These are phyloP conservation scores for Hydrozoanthus gracilis DNA, from an alignment of 92 coral and sea anemone genomes.

Conservation along the genomic window DNA sequence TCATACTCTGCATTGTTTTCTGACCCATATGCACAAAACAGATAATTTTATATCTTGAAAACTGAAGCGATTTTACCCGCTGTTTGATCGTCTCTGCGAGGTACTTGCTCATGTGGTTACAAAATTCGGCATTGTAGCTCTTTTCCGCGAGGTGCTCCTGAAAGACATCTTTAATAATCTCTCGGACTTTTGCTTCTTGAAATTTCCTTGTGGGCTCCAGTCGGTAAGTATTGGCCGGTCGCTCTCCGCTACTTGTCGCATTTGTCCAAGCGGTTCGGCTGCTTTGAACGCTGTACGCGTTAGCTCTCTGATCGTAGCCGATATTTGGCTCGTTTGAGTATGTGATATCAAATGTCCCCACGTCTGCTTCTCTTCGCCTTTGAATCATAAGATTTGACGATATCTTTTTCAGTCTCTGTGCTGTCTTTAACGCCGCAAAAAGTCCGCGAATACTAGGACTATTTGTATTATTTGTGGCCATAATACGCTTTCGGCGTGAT, in stretches of 20 bases:
- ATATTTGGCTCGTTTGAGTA: slow-evolving; percentile 68
- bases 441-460: slow-evolving; percentile 68
- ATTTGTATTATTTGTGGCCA: slow-evolving; percentile 50
- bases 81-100: slow-evolving; percentile 71
- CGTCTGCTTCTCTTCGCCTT: slow-evolving; percentile 61
- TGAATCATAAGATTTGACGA: slow-evolving; percentile 63
- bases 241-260: neutral
- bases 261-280: slow-evolving; percentile 32
- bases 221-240: slow-evolving; percentile 60
- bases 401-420: slow-evolving; percentile 67
- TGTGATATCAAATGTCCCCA: slow-evolving; percentile 72
- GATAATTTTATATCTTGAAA: slow-evolving; percentile 74
- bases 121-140: slow-evolving; percentile 56
- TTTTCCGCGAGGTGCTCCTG: slow-evolving; percentile 51
- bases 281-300: slow-evolving; percentile 18
- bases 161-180: slow-evolving; percentile 66
- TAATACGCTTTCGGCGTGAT: neutral
- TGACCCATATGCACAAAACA: slow-evolving; percentile 73
- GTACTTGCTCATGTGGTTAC: slow-evolving; percentile 56
- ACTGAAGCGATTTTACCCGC: slow-evolving; percentile 67
- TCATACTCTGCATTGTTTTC: slow-evolving; percentile 61
- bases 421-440: slow-evolving; percentile 68
- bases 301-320: slow-evolving; percentile 2
- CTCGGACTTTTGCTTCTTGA: slow-evolving; percentile 60
- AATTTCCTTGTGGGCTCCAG: slow-evolving; percentile 72